Evolutionary conservation across 2,888 invertebrate species (phyloP), one percentile per base, ranked within the genome.

Genomic region (Zeuzera pyrina): DNA sequence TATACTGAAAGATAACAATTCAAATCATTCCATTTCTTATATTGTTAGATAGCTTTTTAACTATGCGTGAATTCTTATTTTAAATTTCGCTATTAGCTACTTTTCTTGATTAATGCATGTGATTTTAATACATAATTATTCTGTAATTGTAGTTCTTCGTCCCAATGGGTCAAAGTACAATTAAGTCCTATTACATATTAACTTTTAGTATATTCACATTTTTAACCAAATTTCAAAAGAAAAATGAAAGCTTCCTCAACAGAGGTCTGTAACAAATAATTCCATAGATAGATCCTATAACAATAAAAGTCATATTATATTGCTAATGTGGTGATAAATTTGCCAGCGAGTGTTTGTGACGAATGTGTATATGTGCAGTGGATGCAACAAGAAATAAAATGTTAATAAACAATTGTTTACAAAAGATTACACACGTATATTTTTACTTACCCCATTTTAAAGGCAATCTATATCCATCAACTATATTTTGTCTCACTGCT

Each of bases 381-480:
- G 13, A 73, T 71, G 73, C 73, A 70, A 65, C 66, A 65, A 78
- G 68, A 71, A 73, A 74, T 83, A 83, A 83, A 78, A 84, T 83
- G 83, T 84, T 84, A 84, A 84, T 81, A 83, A 83, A 84, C 81
- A 84, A 83, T 84, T 84, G 84, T 84, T 84, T 84, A 84, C 81
- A 83, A 84, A 84, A 84, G 76, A 83, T 77, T 70, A 71, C 46
- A 45, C 41, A 42, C 38, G 52, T 38, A 64, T 78, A 78, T 81
- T 52, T 65, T 69, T 79, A 6, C 19, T 19, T 19, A 19, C 19
- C 8, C 8, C 19, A 19, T 7, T 19, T 5, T 5, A 7, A 19
- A 19, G 6, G 8, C 19, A 19, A 19, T 8, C n/a, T n/a, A n/a
- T n/a, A n/a, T n/a, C n/a, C n/a, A n/a, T n/a, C n/a, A n/a, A n/a